A percentile compares a stretch with the other conserved stretches of the same genome.
Conservation (phyloP, 2,113 vertebrate species). For the Neofelis nebulosa region DNA sequence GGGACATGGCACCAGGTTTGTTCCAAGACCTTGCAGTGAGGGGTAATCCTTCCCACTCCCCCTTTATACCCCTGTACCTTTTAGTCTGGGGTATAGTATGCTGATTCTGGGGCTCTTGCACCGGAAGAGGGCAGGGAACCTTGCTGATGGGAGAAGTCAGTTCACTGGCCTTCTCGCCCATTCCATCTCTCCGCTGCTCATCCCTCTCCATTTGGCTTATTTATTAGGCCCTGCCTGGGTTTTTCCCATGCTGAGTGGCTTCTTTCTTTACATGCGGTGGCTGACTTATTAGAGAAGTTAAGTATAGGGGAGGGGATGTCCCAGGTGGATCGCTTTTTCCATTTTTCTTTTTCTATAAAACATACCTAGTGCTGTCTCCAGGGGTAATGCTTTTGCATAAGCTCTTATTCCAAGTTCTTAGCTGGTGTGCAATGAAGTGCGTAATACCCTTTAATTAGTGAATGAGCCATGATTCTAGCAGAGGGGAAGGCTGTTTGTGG, state of each 20-base stretch:
- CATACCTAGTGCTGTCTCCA: slow-evolving; percentile 2
- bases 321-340: not conserved
- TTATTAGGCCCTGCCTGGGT: not conserved
- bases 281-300: slow-evolving; percentile 44
- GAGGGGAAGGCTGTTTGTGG: slow-evolving; percentile 54
- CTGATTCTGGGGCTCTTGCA: not conserved
- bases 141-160: not conserved
- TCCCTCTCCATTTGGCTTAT: not conserved
- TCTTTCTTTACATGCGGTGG: not conserved
- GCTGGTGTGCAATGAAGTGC: slow-evolving; percentile 71
- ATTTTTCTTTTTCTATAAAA: slow-evolving; percentile 35
- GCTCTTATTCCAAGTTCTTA: slow-evolving; percentile 67
- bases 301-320: not conserved
- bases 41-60: not conserved
- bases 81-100: not conserved
- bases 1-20: not conserved
- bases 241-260: not conserved
- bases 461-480: slow-evolving; percentile 48
- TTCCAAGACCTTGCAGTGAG: not conserved
- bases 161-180: not conserved
- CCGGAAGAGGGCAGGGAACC: not conserved
- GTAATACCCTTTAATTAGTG: slow-evolving; percentile 73
- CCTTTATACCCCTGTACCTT: not conserved
- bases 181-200: not conserved
- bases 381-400: slow-evolving; percentile 33